Evolutionary conservation across 1,140 invertebrate species (phyloP), one percentile per base, ranked within the genome.

Genomic region (Ylistrum balloti): DNA sequence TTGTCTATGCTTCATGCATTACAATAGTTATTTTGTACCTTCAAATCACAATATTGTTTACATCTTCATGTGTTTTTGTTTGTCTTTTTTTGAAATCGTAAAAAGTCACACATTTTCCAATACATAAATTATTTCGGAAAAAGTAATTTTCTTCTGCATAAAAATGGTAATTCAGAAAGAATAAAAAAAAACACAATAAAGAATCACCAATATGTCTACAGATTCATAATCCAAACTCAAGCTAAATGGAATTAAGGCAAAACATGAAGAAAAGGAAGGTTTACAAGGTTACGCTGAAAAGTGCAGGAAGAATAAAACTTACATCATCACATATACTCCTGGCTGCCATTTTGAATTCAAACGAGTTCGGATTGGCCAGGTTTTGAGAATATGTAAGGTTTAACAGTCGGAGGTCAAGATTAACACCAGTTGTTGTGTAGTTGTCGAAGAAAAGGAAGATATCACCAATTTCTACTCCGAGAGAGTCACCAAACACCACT

Each of bases 371-470:
- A 87, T 92, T 90, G 15, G 45, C 22, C 0, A 92, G 32, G 0
- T 92, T 88, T 85, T 88, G 35, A 0, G 85, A 56, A 88, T 89
- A 92, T 28, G 91, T 92, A 32, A 92, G 35, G 33, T 92, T 92
- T 17, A 92, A 32, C 28, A 89, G 85, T 86, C 88, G 89, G 34
- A 92, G 34, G 45, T 92, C 91, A 28, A 92, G 28, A 33, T 38
- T 35, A 11, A 88, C 22, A 33, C 85, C 88, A 11, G 91, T 88
- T 5, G 91, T 92, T 33, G 85, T 28, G 35, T 92, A 92, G n/a
- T 92, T 86, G 15, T 56, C 74, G 33, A 92, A 87, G 86, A 87
- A 90, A 22, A 92, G 88, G 32, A 92, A 56, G 41, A 92, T 22
- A 22, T 90, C 85, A 33, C 91, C 91, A 9, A 92, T 92, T 13